Percentiles rank a stretch among this genome's conserved stretches.
These are phyloP conservation scores for Balanococcus diminutus DNA, from an alignment of 2,888 invertebrate species.

Conservation along the genomic window DNA sequence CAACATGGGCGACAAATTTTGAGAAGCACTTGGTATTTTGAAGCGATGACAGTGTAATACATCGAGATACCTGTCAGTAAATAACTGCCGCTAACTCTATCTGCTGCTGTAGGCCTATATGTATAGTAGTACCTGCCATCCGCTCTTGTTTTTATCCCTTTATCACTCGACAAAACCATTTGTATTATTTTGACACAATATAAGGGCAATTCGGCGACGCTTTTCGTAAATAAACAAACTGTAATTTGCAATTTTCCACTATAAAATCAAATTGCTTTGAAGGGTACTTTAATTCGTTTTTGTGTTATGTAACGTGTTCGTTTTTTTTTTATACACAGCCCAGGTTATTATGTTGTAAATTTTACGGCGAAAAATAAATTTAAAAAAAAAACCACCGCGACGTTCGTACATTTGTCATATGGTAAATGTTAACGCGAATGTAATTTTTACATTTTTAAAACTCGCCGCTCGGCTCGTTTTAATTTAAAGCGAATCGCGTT, in stretches of 20 bases:
- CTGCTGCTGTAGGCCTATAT: slow-evolving; percentile 41
- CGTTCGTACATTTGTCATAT: slow-evolving; percentile 24
- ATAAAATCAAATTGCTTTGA: slow-evolving; percentile 53
- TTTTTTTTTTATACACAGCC: slow-evolving; percentile 34
- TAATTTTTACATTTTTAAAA: slow-evolving; percentile 26
- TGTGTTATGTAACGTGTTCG: slow-evolving; percentile 31
- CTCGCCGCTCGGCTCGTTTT: not conserved
- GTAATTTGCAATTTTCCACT: slow-evolving; percentile 52
- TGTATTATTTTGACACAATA: slow-evolving; percentile 52
- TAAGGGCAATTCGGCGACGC: slow-evolving; percentile 52
- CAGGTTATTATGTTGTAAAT: slow-evolving; percentile 28
- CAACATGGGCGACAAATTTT: not conserved
- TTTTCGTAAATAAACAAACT: slow-evolving; percentile 53
- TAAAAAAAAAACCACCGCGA: slow-evolving; percentile 17
- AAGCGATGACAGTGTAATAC: slow-evolving; percentile 51
- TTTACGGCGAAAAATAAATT: slow-evolving; percentile 38
- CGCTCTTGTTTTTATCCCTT: slow-evolving; percentile 49
- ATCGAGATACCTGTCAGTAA: slow-evolving; percentile 52
- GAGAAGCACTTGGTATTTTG: slow-evolving; percentile 33
- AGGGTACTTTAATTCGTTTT: slow-evolving; percentile 52
- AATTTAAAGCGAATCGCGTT: slow-evolving; percentile 12
- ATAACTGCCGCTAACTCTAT: slow-evolving; percentile 44
- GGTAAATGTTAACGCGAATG: slow-evolving; percentile 19
- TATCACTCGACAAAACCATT: slow-evolving; percentile 53
- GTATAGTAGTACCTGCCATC: slow-evolving; percentile 43